Evolutionary conservation across 2,888 invertebrate genomes (phyloP).

Genomic region (Torymus aiolomorphi): DNA sequence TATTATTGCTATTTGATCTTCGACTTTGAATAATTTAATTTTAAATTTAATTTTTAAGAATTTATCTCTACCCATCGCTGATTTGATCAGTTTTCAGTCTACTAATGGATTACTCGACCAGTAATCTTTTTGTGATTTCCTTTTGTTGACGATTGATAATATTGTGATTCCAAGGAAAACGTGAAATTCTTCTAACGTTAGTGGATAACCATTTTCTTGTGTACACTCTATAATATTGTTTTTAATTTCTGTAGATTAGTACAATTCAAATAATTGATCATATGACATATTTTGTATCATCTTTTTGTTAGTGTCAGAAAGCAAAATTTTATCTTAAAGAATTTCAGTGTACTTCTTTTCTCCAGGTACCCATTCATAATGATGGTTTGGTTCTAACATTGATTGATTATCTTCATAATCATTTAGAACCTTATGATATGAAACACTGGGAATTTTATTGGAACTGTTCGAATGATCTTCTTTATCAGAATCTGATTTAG

Average conservation of each 20-base stretch:
- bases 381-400: not conserved
- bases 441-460: not conserved
- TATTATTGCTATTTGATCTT: not conserved
- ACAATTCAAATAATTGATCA: conserved; percentile 5
- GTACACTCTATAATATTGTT: conserved; percentile 9
- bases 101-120: conserved; percentile 3
- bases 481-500: not conserved
- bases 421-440: conserved; percentile 3
- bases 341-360: not conserved
- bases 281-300: not conserved
- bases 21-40: not conserved
- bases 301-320: not conserved
- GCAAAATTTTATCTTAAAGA: conserved; percentile 1
- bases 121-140: conserved; percentile 7
- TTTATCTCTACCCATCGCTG: conserved; percentile 9
- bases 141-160: not conserved
- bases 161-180: not conserved
- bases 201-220: not conserved
- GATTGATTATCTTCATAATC: not conserved
- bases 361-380: conserved; percentile 1
- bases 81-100: not conserved
- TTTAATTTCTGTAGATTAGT: not conserved
- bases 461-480: not conserved
- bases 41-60: conserved; percentile 7
- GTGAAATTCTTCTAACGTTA: too few species aligned